Conservation (phyloP, 1,140 invertebrate species). For the Samia ricini region DNA sequence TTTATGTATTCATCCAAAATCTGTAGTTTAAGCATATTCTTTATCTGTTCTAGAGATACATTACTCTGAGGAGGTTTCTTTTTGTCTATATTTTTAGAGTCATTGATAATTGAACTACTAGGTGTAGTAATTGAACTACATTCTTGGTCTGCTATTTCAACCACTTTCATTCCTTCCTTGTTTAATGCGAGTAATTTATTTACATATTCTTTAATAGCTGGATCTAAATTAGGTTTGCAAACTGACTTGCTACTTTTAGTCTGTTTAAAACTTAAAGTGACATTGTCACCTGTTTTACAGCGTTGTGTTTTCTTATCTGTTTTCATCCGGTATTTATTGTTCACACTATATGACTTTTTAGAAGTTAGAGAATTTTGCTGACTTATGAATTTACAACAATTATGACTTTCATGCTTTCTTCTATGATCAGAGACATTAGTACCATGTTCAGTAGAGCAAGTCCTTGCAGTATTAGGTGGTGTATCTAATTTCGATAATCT, state of each 20-base stretch:
- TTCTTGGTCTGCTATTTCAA: slow-evolving; percentile 69
- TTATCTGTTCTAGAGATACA: slow-evolving; percentile 66
- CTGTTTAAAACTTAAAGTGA: slow-evolving; percentile 3
- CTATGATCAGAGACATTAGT: neutral
- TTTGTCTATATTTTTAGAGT: slow-evolving; percentile 47
- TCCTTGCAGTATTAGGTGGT: slow-evolving; percentile 37
- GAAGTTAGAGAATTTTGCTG: neutral
- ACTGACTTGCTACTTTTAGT: neutral
- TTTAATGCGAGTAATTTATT: slow-evolving; percentile 75
- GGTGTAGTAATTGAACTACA: slow-evolving; percentile 77
- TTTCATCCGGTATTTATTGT: neutral
- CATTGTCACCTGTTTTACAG: neutral
- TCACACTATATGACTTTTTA: neutral
- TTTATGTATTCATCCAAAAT: slow-evolving; percentile 35
- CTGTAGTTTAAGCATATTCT: slow-evolving; percentile 52
- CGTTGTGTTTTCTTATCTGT: neutral
- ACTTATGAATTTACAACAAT: neutral
- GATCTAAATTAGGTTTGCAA: slow-evolving; percentile 35
- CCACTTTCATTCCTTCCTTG: slow-evolving; percentile 69
- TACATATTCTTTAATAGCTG: slow-evolving; percentile 69
- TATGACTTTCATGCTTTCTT: neutral
- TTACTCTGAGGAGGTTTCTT: slow-evolving; percentile 32
- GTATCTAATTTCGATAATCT: slow-evolving; percentile 17
- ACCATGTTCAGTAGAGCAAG: neutral
- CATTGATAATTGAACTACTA: slow-evolving; percentile 72